Base-by-base conservation (phyloP, 2,113 vertebrate genomes). In the Phyllopteryx taeniolatus region DNA sequence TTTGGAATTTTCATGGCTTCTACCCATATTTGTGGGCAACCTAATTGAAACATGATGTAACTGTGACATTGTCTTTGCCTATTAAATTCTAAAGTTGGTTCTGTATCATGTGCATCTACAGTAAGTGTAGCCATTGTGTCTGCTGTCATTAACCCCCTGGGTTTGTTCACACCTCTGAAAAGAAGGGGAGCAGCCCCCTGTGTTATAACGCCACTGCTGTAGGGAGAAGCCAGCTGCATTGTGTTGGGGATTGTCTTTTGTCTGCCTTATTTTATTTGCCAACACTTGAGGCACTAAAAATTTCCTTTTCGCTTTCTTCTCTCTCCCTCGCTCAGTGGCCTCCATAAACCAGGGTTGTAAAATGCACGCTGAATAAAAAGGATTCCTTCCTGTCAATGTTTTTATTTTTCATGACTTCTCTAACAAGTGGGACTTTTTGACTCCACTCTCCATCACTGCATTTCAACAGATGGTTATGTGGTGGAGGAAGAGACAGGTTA, bases 371-470 rank as follows among this genome's bases (percentile, higher is more conserved):
- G 79, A 91, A 87, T 81, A 78, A 66, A 85, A 83, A 85, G 68
- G 78, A 85, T 92, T 90, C 87, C 90, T 94, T 92, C 89, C 86
- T 91, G 86, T 81, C 56, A 2, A 56, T 79, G 86, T 76, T 79
- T 70, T 76, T 27, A 27, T 86, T 77, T 91, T 85, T 85, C 81
- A 88, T 84, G 73, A 57, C 71, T 73, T 67, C 64, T 82, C 89
- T 87, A 85, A 88, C 85, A 88, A 85, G 80, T 76, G 60, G 57
- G 54, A 27, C 77, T 81, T 88, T 91, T 87, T 27, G 49, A 51
- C 17, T 19, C 53, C 20, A 10, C 20, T 56, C 20, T n/a, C 54
- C 49, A 17, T 71, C 72, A 59, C 78, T 86, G 71, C 73, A 86
- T 88, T 81, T 78, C 72, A 89, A 87, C 79, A 84, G 67, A 69